Base-by-base conservation (phyloP, 2,797 vertebrate species). In the Hipposideros larvatus region DNA sequence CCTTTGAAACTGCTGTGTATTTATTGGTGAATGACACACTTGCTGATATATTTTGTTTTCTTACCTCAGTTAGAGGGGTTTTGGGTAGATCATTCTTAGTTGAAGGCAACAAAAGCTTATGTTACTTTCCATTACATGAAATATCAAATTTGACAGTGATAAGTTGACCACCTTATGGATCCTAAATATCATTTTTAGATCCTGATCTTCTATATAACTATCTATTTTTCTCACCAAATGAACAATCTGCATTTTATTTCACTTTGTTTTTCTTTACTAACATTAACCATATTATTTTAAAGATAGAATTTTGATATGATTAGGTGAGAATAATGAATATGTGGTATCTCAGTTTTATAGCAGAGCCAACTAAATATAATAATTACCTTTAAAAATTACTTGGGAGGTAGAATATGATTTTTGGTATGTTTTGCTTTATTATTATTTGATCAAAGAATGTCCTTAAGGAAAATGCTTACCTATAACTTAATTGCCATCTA, bases 201-300 rank as follows among this genome's bases (percentile, higher is more conserved):
- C 34, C 16, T 68, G 21, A 18, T 82, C 43, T 78, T 28, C 34
- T 28, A 11, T n/a, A 5, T 95, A 90, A 86, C 18, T 46, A 46
- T 73, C 37, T 63, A 41, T 92, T 83, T 63, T 7, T 16, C 19
- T 84, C 26, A 83, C 71, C 34, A 87, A 87, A 57, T 90, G 31
- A 78, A 79, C 6, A 73, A 41, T 73, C 53, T 82, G 34, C 10
- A 1, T 86, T 88, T 65, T 80, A 75, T 34, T 71, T 87, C 26
- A 37, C 79, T 84, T 71, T 57, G 48, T 68, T 87, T 87, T 37
- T 73, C 6, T 4, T 79, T 7, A 48, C 15, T 85, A 43, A 71
- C 5, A 4, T 79, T 95, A 91, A 7, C 8, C 48, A 14, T 74
- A 65, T 87, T 66, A 57, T 88, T 88, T 88, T 71, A n/a, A 95